A percentile compares a stretch with the other conserved stretches of the same genome.
These are phyloP conservation scores for Rhinichthys klamathensis DNA, from an alignment of 2,113 vertebrate genomes.

Conservation along the genomic window DNA sequence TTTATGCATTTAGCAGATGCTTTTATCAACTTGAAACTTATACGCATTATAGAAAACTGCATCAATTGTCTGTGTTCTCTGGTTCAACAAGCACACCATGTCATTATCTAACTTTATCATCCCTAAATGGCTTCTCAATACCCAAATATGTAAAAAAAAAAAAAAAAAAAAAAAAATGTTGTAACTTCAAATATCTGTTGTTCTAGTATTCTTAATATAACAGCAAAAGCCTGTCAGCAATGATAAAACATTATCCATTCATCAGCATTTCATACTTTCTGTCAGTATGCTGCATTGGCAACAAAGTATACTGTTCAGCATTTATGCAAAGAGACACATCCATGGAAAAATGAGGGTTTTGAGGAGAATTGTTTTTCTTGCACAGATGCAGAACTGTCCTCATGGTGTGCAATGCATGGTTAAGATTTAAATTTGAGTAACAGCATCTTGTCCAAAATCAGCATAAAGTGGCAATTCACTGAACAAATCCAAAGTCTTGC, in stretches of 20 bases:
- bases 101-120: conserved; percentile 37
- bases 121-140: conserved; percentile 66
- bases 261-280: conserved; percentile 68
- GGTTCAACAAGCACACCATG: conserved; percentile 18
- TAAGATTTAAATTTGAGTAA: background rate
- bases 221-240: conserved; percentile 63
- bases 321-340: conserved; percentile 28
- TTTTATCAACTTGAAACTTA: too few species aligned
- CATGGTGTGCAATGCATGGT: background rate
- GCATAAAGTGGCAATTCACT: conserved; percentile 18
- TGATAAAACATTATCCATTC: conserved; percentile 69
- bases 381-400: background rate
- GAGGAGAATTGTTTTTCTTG: background rate
- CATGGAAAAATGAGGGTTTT: background rate
- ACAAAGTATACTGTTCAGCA: conserved; percentile 31
- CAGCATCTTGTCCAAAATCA: background rate
- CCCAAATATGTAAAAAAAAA: background rate
- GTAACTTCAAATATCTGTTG: background rate
- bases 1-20: too few species aligned
- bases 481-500: background rate
- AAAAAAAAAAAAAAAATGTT: background rate
- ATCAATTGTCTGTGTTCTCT: background rate
- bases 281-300: conserved; percentile 67
- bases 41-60: background rate
- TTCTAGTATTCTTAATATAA: background rate